These are phyloP conservation scores for Caenorhabditis briggsae DNA, from an alignment of 1,140 invertebrate species.

Conservation along the genomic window DNA sequence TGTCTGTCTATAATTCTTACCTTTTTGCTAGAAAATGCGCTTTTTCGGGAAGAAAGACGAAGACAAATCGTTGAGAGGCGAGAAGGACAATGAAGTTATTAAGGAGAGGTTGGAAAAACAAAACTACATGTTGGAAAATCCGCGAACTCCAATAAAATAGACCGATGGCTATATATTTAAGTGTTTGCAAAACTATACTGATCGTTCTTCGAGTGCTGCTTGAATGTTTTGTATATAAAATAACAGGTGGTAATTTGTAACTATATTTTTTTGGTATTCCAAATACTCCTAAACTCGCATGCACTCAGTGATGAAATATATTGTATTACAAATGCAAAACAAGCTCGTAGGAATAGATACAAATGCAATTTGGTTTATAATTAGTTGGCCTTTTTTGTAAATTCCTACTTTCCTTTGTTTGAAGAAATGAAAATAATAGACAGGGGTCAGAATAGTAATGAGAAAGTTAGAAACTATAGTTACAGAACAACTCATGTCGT, in stretches of 20 bases:
- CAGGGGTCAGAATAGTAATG: neutral
- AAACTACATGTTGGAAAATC: neutral
- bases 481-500: neutral
- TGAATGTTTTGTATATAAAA: no score
- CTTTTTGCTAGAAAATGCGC: neutral
- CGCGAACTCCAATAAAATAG: neutral
- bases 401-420: neutral
- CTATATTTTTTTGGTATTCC: no score
- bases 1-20: neutral
- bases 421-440: neutral
- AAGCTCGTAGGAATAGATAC: neutral
- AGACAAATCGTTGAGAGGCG: neutral
- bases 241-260: no score
- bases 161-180: accelerated
- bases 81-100: neutral
- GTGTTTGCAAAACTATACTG: no score
- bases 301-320: neutral
- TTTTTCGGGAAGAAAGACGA: neutral
- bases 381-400: neutral
- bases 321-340: neutral
- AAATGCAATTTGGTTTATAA: neutral
- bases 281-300: neutral
- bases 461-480: neutral
- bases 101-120: neutral
- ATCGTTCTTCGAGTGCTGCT: no score